A percentile compares a stretch with the other conserved stretches of the same genome.
Conservation (phyloP, 2,797 vertebrate species). For the Anguilla anguilla region DNA sequence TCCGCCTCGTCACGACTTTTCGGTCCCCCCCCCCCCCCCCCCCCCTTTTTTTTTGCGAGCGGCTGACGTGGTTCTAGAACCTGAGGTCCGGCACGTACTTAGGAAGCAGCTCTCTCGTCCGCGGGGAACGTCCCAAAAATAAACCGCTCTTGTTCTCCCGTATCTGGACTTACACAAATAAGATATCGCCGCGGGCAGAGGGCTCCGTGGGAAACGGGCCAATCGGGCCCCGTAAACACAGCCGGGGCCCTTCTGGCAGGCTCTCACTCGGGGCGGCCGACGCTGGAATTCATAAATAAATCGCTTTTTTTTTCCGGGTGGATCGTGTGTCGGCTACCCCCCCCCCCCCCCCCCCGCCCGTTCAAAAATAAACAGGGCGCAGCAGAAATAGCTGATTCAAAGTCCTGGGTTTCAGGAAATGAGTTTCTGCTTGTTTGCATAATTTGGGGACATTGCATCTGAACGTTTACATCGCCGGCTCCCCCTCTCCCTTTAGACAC, state of each 20-base stretch:
- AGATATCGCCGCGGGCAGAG: slow-evolving; percentile 79
- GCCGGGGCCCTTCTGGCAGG: slow-evolving; percentile 79
- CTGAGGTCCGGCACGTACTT: slow-evolving; percentile 75
- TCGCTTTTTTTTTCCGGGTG: slow-evolving; percentile 76
- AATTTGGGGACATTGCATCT: slow-evolving; percentile 70
- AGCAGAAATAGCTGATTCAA: slow-evolving; percentile 74
- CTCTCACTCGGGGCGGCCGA: slow-evolving; percentile 66
- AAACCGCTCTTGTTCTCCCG: slow-evolving; percentile 80
- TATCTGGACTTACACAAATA: slow-evolving; percentile 82
- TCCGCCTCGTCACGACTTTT: slow-evolving; percentile 23
- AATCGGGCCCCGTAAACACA: slow-evolving; percentile 81
- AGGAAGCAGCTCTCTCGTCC: slow-evolving; percentile 77
- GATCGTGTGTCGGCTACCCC: slow-evolving; percentile 71
- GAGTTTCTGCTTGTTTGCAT: slow-evolving; percentile 69
- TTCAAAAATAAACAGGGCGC: slow-evolving; percentile 74
- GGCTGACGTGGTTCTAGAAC: slow-evolving; percentile 47
- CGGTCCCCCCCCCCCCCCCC: too few relatives aligned
- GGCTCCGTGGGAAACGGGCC: slow-evolving; percentile 80
- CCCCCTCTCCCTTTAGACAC: background rate
- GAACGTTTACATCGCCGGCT: background rate
- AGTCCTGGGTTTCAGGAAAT: slow-evolving; percentile 75
- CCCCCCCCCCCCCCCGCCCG: slow-evolving; percentile 2
- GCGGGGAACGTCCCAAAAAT: slow-evolving; percentile 82
- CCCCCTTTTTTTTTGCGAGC: slow-evolving; percentile 35
- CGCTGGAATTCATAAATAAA: slow-evolving; percentile 82